Evolutionary conservation across 2,888 invertebrate genomes (phyloP).

Genomic region (Rotaria macrura): DNA sequence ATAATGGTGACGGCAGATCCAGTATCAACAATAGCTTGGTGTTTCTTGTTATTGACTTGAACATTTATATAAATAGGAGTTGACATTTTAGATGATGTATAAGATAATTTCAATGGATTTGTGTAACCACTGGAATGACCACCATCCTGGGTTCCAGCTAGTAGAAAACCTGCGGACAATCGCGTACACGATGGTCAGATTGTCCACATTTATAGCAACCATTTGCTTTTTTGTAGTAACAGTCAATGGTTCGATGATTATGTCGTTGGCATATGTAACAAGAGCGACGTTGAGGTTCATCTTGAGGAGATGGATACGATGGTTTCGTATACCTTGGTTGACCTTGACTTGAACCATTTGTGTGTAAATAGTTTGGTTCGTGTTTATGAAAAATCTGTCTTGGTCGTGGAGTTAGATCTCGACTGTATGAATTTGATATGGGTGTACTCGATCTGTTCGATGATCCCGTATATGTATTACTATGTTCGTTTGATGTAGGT

Average conservation of each 20-base stretch:
- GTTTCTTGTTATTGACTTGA: neutral
- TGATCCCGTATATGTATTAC: too few relatives aligned
- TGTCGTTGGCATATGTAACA: neutral
- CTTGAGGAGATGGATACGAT: too few relatives aligned
- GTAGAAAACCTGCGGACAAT: neutral
- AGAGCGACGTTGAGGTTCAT: neutral
- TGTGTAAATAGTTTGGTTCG: too few relatives aligned
- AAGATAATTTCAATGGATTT: neutral
- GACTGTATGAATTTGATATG: too few relatives aligned
- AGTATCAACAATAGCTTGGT: neutral
- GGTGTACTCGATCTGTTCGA: too few relatives aligned
- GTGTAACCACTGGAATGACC: neutral
- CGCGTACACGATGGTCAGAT: neutral
- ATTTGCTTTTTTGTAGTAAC: neutral
- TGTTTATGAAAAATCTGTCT: too few relatives aligned
- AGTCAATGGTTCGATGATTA: neutral
- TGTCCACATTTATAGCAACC: neutral
- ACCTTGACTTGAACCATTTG: too few relatives aligned
- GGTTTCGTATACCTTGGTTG: too few relatives aligned
- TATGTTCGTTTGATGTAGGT: too few relatives aligned
- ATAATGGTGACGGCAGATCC: neutral
- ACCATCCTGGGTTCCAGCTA: neutral
- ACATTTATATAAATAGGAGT: neutral
- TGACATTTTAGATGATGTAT: neutral
- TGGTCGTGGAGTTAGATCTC: too few relatives aligned